Evolutionary conservation across 2,888 invertebrate species (phyloP), one percentile per base, ranked within the genome.

Genomic region (Agriopis leucophaearia): DNA sequence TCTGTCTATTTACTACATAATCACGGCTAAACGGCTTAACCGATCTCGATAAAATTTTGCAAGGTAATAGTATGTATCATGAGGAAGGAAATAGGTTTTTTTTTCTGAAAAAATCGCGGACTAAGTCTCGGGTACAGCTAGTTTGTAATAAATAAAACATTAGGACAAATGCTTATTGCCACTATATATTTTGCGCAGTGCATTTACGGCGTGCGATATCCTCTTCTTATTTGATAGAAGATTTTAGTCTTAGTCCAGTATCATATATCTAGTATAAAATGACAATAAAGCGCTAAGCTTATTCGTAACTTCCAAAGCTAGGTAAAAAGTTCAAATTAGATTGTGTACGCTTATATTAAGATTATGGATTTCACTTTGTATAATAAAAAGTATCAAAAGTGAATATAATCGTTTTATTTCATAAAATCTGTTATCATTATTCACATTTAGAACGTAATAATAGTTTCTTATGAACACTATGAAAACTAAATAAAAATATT

Each of bases 331-430:
- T 68, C 68, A 68, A 68, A 68, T 64, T 68, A 60, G 48, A 68
- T 68, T 60, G 66, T 13, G 38, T 68, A 60, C 50, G 68, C 63
- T 64, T 67, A 59, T 58, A 36, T 27, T 67, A 56, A 68, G 54
- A 35, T 12, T n/a, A 57, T 66, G 38, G 16, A 57, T 61, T 67
- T 52, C 54, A 70, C 60, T 69, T 64, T 66, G 52, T 59, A n/a
- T n/a, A 73, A 74, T 71, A 71, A 74, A 71, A 60, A 57, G 64
- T 66, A 44, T 62, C 57, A 47, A 54, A 64, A 65, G 68, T 71
- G 56, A 70, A 69, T 71, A 66, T 64, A 57, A 9, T 60, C 38
- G 70, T 74, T 74, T 74, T 71, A 73, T 70, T 74, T 67, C 44
- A 66, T 51, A 60, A 48, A 66, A 44, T 62, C 54, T 48, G 52